phyloP scores from a whole-genome alignment of 2,888 invertebrate species.

The Allacma fusca region DNA sequence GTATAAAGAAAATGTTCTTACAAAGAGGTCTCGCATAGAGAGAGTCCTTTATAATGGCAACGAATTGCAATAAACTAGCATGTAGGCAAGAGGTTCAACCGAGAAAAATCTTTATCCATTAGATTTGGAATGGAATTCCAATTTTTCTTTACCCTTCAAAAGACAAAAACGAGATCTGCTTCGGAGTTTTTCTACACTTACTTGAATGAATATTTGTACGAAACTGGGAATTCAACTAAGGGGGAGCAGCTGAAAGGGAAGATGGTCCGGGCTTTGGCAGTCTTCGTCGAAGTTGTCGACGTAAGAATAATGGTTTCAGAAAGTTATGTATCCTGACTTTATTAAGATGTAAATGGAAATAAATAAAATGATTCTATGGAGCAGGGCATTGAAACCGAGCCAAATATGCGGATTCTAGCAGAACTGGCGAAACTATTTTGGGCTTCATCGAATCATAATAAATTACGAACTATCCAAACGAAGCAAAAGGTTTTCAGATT shows the following conservation, averaged over 20 bases:
- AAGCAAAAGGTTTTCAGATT: neutral
- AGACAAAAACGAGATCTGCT: neutral
- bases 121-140: slow-evolving; percentile 44
- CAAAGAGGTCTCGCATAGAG: too few species aligned
- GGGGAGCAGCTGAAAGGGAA: slow-evolving; percentile 28
- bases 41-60: too few species aligned
- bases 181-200: slow-evolving; percentile 31
- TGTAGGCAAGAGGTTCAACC: too few species aligned
- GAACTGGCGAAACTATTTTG: slow-evolving; percentile 28
- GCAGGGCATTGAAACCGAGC: neutral
- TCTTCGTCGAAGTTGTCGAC: slow-evolving; percentile 40
- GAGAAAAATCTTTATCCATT: too few species aligned
- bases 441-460: neutral
- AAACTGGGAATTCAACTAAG: neutral
- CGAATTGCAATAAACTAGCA: too few species aligned
- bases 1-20: too few species aligned
- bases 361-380: neutral
- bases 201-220: neutral
- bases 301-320: slow-evolving; percentile 20
- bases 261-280: slow-evolving; percentile 35
- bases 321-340: neutral
- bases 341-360: neutral
- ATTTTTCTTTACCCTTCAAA: slow-evolving; percentile 42
- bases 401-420: slow-evolving; percentile 26
- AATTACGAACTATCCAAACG: slow-evolving; percentile 19